Conservation (phyloP, 2,888 invertebrate genomes). For the Lordiphosa andalusiaca region DNA sequence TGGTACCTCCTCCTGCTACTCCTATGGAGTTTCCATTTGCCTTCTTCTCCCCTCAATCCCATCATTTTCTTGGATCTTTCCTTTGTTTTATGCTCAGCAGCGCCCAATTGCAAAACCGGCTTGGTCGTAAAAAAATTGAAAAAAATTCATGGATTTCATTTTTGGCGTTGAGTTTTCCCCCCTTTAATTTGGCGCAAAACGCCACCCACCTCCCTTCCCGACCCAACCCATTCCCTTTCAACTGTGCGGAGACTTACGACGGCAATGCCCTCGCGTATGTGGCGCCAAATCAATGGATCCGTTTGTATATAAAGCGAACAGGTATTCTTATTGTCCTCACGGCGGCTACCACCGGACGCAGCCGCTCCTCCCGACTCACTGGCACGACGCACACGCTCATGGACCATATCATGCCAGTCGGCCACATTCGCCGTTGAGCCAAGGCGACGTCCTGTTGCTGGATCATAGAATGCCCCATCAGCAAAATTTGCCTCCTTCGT, state of each 20-base stretch:
- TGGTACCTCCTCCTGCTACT: too few species aligned
- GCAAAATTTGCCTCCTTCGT: conserved; percentile 87
- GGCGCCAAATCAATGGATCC: conserved; percentile 98
- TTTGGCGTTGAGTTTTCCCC: conserved; percentile 4
- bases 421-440: conserved; percentile 78
- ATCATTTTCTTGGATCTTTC: conserved; percentile 7
- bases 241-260: conserved; percentile 83
- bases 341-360: conserved; percentile 73
- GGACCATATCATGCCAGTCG: conserved; percentile 80
- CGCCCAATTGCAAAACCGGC: conserved; percentile 40
- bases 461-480: conserved; percentile 76
- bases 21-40: too few species aligned
- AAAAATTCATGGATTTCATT: conserved; percentile 59
- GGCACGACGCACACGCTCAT: conserved; percentile 82
- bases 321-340: conserved; percentile 90
- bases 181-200: conserved; percentile 53
- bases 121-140: conserved; percentile 61
- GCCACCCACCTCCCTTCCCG: conserved; percentile 6
- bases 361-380: conserved; percentile 79
- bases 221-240: neutral
- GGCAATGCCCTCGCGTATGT: conserved; percentile 90
- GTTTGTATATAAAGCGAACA: conserved; percentile 98
- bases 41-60: neutral
- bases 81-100: conserved; percentile 64
- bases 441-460: conserved; percentile 72